Conservation (phyloP, 2,797 vertebrate species). For the Arctocebus calabarensis region DNA sequence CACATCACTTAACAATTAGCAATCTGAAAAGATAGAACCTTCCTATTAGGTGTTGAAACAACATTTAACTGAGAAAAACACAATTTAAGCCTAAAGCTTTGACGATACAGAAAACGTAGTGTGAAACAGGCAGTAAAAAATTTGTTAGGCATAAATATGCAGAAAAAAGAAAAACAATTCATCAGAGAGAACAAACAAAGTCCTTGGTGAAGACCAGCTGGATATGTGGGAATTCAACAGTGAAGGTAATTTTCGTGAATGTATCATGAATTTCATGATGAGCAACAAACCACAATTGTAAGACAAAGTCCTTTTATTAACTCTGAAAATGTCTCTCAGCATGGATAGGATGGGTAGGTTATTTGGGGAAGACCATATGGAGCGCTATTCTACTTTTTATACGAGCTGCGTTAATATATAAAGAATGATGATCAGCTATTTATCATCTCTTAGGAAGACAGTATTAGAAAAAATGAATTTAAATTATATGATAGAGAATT, state of each 20-base stretch:
- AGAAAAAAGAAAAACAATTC: background rate
- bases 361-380: background rate
- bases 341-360: background rate
- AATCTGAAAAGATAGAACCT: background rate
- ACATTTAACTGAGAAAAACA: conserved; percentile 19
- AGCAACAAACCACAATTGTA: background rate
- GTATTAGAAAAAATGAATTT: background rate
- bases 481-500: background rate
- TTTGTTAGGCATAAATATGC: background rate
- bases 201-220: background rate
- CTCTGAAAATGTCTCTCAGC: background rate
- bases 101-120: background rate
- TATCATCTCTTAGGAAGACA: background rate
- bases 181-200: background rate
- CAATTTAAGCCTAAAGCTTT: conserved; percentile 26
- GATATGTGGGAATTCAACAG: background rate
- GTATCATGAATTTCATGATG: background rate
- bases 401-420: background rate
- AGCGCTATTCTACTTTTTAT: background rate
- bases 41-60: conserved; percentile 30
- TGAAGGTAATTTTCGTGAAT: background rate
- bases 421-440: background rate
- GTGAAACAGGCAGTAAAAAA: background rate
- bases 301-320: background rate
- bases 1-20: conserved; percentile 8